These are phyloP conservation scores for Ataeniobius toweri DNA, from an alignment of 2,797 vertebrate genomes.

Conservation along the genomic window DNA sequence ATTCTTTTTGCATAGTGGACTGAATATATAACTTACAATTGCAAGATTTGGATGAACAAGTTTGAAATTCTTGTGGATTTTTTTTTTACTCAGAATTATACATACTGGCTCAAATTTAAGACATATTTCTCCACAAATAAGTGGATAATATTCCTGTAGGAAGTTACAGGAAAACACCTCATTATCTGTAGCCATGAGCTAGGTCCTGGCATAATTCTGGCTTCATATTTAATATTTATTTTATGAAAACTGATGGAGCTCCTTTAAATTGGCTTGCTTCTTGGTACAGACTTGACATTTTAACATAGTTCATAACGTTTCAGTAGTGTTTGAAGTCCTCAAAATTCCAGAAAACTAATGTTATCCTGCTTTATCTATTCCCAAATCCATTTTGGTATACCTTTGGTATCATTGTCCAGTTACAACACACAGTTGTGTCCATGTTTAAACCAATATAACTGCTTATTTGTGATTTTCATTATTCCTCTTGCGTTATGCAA, in stretches of 20 bases:
- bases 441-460: no score
- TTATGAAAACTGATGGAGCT: not conserved
- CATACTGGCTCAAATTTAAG: not conserved
- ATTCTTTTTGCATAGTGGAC: not conserved
- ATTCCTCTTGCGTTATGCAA: no score
- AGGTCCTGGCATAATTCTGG: not conserved
- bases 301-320: not conserved
- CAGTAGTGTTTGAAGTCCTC: not conserved
- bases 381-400: not conserved
- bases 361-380: not conserved
- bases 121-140: not conserved
- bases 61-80: not conserved
- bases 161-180: not conserved
- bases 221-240: not conserved
- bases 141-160: not conserved
- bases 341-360: not conserved
- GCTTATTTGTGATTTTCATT: no score
- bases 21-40: not conserved
- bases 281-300: not conserved
- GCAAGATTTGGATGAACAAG: not conserved
- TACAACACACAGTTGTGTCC: no score
- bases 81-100: not conserved
- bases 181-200: not conserved
- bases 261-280: not conserved
- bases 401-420: no score